phyloP scores from a whole-genome alignment of 2,113 vertebrate species.

The Saiga tatarica region DNA sequence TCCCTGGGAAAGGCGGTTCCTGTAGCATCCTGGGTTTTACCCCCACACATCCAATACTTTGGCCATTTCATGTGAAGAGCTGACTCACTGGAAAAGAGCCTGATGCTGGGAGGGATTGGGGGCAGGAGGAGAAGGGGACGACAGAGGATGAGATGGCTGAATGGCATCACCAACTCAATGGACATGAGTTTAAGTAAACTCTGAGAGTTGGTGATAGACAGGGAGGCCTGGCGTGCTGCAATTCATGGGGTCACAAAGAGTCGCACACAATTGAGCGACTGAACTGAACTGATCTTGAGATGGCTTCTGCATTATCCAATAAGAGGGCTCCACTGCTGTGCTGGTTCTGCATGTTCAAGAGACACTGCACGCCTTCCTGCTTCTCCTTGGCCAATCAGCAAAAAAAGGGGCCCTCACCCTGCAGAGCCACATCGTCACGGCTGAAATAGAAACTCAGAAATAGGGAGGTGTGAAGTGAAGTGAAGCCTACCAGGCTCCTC shows the following conservation, averaged over 20 bases:
- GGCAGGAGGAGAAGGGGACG: too few relatives aligned
- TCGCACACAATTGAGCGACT: fast-evolving
- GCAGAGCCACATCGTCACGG: background rate
- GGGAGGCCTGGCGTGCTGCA: too few relatives aligned
- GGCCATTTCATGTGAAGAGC: too few relatives aligned
- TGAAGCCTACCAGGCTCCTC: too few relatives aligned
- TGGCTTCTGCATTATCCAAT: background rate
- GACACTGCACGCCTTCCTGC: fast-evolving
- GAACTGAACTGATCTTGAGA: background rate
- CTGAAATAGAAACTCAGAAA: background rate
- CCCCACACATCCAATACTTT: background rate
- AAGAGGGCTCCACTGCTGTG: background rate
- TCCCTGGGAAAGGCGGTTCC: background rate
- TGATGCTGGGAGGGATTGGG: too few relatives aligned
- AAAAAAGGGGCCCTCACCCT: too few relatives aligned
- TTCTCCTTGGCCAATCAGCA: fast-evolving
- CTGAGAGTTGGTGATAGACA: too few relatives aligned
- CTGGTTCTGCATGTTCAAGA: background rate
- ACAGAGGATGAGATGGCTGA: too few relatives aligned
- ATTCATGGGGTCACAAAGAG: too few relatives aligned
- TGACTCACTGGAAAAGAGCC: too few relatives aligned
- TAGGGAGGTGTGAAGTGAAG: too few relatives aligned
- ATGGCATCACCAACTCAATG: fast-evolving
- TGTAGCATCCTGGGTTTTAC: fast-evolving
- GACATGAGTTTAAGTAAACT: fast-evolving